A percentile compares a stretch with the other conserved stretches of the same genome.
These are phyloP conservation scores for Nineta flava DNA, from an alignment of 2,888 invertebrate genomes.

Conservation along the genomic window DNA sequence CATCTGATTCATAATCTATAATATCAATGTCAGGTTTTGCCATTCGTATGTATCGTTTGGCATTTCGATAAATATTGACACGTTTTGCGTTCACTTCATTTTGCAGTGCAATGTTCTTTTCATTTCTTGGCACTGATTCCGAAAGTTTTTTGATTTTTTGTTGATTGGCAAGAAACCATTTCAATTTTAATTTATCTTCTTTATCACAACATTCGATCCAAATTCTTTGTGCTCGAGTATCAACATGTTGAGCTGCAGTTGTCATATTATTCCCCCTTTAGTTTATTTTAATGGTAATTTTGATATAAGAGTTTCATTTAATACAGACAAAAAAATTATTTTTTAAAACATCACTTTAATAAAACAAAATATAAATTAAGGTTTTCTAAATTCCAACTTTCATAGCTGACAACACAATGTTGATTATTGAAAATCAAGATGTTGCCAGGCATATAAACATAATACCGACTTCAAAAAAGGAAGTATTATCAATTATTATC, in stretches of 20 bases:
- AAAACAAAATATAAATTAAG: too few species aligned
- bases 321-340: too few species aligned
- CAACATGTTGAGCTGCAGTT: neutral
- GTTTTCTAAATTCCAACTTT: too few species aligned
- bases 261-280: neutral
- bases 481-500: too few species aligned
- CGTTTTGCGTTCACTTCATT: slow-evolving; percentile 11
- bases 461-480: too few species aligned
- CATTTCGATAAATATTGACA: neutral
- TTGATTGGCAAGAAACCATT: slow-evolving; percentile 26
- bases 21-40: slow-evolving; percentile 14
- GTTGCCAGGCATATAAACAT: too few species aligned
- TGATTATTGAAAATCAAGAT: too few species aligned
- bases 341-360: too few species aligned
- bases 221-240: neutral
- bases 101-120: slow-evolving; percentile 18
- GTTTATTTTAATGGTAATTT: neutral
- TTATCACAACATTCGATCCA: slow-evolving; percentile 14
- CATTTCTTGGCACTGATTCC: slow-evolving; percentile 14
- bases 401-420: too few species aligned
- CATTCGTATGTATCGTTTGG: slow-evolving; percentile 7
- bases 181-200: slow-evolving; percentile 22
- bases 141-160: slow-evolving; percentile 17
- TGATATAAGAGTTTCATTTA: too few species aligned
- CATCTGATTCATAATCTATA: slow-evolving; percentile 13